Evolutionary conservation across 2,797 vertebrate genomes (phyloP), one percentile per base, ranked within the genome.

Genomic region (Semotilus atromaculatus): DNA sequence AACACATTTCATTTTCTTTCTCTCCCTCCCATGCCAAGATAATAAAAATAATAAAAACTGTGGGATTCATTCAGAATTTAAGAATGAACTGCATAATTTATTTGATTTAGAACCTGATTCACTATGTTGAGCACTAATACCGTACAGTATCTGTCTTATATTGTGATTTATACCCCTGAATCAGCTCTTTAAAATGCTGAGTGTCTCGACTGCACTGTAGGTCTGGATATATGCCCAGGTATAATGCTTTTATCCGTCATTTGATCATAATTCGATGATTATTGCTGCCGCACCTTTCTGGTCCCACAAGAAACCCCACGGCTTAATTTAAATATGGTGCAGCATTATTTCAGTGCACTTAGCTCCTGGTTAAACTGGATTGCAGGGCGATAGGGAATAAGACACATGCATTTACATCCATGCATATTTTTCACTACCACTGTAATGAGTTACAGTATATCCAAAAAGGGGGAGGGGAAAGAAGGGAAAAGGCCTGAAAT

Each of bases 401-500:
- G 21, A 58, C 31, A 1, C 21, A 31, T 66, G 53, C 13, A 67
- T 19, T 51, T 31, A 21, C 10, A 48, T 21, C 9, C 16, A 38
- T 8, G 14, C 51, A 16, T 73, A 62, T 45, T 67, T 81, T 85
- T 48, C 19, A 38, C 51, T 53, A 16, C 73, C 75, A 80, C 74
- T 76, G 7, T 55, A 80, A 87, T 81, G 66, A 82, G 31, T 73
- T 60, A 31, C 31, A 31, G 31, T 31, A 73, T 36, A 43, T 82
- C 53, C 26, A 36, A 58, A 48, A 64, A 31, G 7, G 23, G 19
- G 38, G 8, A 43, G 38, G 51, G 26, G 51, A 40, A 38, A 40
- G 45, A 48, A 81, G 29, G 67, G 62, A 43, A 18, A 86, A 55
- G 40, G 70, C 34, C 3, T 67, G 48, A 76, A 62, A 68, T 77